These are phyloP conservation scores for Vulpes vulpes DNA, from an alignment of 2,113 vertebrate species.

Conservation along the genomic window DNA sequence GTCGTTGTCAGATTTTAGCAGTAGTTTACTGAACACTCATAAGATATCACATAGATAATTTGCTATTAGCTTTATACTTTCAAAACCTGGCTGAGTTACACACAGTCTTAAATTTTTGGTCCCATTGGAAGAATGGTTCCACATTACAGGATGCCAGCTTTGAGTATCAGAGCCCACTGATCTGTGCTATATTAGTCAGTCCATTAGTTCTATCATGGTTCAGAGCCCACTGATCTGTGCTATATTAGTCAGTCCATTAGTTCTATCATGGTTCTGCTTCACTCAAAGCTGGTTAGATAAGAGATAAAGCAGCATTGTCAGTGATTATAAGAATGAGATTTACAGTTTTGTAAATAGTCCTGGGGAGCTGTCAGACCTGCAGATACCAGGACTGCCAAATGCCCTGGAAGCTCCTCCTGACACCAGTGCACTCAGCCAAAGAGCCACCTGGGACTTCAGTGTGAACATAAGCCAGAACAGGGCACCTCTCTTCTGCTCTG, in stretches of 20 bases:
- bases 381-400: not conserved
- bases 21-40: not conserved
- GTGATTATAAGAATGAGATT: not conserved
- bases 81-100: not conserved
- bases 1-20: not conserved
- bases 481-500: not conserved
- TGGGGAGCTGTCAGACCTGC: not conserved
- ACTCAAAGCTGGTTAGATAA: not conserved
- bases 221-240: not conserved
- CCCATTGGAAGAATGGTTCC: not conserved
- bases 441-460: not conserved
- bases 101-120: not conserved
- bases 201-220: too few species aligned
- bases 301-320: constrained; percentile 6
- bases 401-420: not conserved
- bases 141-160: not conserved
- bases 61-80: not conserved
- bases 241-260: not conserved
- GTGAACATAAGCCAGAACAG: not conserved
- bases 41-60: not conserved
- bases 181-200: too few species aligned
- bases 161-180: not conserved
- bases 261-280: not conserved
- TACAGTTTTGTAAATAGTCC: not conserved
- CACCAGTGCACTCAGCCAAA: not conserved